A percentile compares a stretch with the other conserved stretches of the same genome.
Conservation (phyloP, 2,113 vertebrate species). For the Lepisosteus osseus region DNA sequence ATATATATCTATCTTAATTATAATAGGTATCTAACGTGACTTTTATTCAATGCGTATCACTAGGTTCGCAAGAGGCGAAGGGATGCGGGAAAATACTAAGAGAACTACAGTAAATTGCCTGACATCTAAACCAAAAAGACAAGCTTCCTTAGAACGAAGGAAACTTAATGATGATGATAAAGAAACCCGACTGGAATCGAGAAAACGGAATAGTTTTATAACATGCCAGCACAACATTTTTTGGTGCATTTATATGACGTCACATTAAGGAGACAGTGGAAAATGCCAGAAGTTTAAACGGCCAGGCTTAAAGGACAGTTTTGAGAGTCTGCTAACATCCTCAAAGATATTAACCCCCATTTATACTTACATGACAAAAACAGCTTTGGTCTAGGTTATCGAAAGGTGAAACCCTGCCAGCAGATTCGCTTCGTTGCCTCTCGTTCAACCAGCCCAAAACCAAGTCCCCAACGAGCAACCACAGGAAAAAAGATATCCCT, state of each 20-base stretch:
- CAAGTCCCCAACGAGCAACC: constrained; percentile 46
- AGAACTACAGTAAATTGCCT: too few relatives aligned
- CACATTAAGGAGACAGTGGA: constrained; percentile 42
- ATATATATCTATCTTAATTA: too few relatives aligned
- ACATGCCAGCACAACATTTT: too few relatives aligned
- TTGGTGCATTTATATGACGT: constrained; percentile 42
- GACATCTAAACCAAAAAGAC: too few relatives aligned
- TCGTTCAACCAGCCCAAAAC: constrained; percentile 56
- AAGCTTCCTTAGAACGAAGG: too few relatives aligned
- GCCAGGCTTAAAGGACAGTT: neutral
- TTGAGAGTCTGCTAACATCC: neutral
- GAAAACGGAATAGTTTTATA: too few relatives aligned
- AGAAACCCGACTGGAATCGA: too few relatives aligned
- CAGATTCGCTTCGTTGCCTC: constrained; percentile 32
- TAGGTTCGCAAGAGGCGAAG: too few relatives aligned
- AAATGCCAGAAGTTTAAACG: constrained; percentile 54
- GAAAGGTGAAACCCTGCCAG: neutral
- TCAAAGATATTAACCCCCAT: neutral
- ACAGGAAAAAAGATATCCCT: constrained; percentile 37
- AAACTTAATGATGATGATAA: too few relatives aligned
- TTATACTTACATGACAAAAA: constrained; percentile 64
- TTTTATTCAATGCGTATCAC: too few relatives aligned
- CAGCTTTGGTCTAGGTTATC: constrained; percentile 61
- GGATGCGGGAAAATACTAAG: too few relatives aligned
- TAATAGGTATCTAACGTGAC: too few relatives aligned